A percentile compares a stretch with the other conserved stretches of the same genome.
Evolutionary conservation across 64 coral and sea anemone genomes (phyloP).

Genomic region (Catalaphyllia jardinei): DNA sequence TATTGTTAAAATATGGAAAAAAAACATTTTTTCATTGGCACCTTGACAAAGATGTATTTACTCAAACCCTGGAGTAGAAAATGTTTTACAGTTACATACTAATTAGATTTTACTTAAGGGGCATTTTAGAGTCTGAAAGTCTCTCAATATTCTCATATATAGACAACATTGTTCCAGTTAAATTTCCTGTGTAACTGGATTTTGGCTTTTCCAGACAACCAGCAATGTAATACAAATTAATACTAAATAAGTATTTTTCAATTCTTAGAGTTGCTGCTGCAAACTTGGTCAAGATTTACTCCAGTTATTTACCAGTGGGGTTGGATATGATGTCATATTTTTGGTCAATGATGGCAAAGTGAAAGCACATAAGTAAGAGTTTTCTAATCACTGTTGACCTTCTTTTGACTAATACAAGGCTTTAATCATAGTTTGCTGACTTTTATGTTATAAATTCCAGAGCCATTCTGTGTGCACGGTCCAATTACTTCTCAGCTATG

Average conservation of each 20-base stretch:
- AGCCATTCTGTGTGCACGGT: conserved; percentile 79
- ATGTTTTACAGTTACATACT: no score
- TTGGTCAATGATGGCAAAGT: conserved; percentile 46
- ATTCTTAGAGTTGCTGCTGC: conserved; percentile 37
- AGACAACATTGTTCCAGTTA: no score
- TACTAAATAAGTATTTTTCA: neutral
- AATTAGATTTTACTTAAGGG: no score
- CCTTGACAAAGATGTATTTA: no score
- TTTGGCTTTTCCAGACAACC: no score
- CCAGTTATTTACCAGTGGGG: conserved; percentile 31
- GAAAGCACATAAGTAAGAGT: conserved; percentile 83
- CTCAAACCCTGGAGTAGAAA: no score
- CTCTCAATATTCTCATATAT: no score
- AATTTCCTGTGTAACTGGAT: no score
- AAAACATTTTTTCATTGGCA: no score
- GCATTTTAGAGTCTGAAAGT: no score
- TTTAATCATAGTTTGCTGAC: neutral
- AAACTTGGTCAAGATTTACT: conserved; percentile 77
- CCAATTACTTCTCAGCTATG: conserved; percentile 88
- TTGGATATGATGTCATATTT: conserved; percentile 73
- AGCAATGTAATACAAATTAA: neutral
- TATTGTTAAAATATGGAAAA: no score
- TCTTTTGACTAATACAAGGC: neutral
- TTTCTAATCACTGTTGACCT: neutral
- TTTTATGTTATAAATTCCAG: conserved; percentile 30